phyloP scores from a whole-genome alignment of 2,113 vertebrate genomes.

The Vicugna pacos region DNA sequence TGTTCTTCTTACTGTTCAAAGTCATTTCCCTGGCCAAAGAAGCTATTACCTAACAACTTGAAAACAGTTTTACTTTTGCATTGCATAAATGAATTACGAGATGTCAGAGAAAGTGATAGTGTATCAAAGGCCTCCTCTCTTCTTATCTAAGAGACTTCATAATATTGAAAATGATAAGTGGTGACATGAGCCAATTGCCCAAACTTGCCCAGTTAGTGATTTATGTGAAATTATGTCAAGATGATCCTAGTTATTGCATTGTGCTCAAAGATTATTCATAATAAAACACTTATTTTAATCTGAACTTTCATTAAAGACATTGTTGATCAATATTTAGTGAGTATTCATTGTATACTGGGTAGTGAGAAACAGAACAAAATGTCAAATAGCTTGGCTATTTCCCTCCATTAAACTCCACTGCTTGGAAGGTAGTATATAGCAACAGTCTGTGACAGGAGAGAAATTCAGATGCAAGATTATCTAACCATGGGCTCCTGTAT shows the following conservation, averaged over 20 bases:
- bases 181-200: neutral
- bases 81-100: slow-evolving; percentile 30
- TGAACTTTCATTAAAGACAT: slow-evolving; percentile 37
- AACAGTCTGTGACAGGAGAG: neutral
- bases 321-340: slow-evolving; percentile 27
- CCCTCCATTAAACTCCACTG: neutral
- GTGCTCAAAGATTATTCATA: neutral
- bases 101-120: slow-evolving; percentile 6
- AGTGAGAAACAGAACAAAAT: slow-evolving; percentile 44
- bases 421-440: neutral
- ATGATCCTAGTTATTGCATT: neutral
- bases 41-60: neutral
- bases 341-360: neutral
- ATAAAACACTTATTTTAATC: slow-evolving; percentile 55
- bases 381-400: neutral
- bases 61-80: slow-evolving; percentile 25
- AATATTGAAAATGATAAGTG: slow-evolving; percentile 33
- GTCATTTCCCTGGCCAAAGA: neutral
- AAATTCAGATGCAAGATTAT: slow-evolving; percentile 55
- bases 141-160: neutral
- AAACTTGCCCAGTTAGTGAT: slow-evolving; percentile 19
- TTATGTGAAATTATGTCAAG: slow-evolving; percentile 27
- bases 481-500: neutral
- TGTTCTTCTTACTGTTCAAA: slow-evolving; percentile 20
- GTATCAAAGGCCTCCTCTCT: neutral